These are phyloP conservation scores for Cotesia chilonis DNA, from an alignment of 1,140 invertebrate species.

Conservation along the genomic window DNA sequence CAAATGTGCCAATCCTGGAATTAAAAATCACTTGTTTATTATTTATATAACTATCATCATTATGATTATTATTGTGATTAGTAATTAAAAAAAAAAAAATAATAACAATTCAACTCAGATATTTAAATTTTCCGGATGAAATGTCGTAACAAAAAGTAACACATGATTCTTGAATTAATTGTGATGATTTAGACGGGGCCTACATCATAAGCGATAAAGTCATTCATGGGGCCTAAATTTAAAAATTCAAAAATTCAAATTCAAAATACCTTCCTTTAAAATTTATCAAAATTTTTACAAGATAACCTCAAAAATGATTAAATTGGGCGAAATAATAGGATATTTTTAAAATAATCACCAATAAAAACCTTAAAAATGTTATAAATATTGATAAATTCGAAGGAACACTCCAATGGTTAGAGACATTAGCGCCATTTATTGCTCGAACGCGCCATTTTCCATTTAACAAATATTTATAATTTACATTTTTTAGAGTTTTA, in stretches of 20 bases:
- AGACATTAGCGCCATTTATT: slow-evolving; percentile 65
- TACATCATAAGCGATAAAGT: slow-evolving; percentile 25
- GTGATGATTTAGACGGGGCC: slow-evolving; percentile 1
- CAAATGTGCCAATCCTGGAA: too few species aligned
- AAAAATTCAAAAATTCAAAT: slow-evolving; percentile 65
- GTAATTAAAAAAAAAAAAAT: too few species aligned
- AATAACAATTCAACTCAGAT: too few species aligned
- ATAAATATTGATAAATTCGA: slow-evolving; percentile 52
- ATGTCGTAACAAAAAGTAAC: neutral
- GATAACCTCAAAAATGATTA: neutral
- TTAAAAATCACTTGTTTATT: too few species aligned
- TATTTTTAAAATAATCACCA: slow-evolving; percentile 14
- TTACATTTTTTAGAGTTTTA: neutral
- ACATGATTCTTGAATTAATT: neutral
- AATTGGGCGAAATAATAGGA: neutral
- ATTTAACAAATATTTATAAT: slow-evolving; percentile 45
- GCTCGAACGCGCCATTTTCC: slow-evolving; percentile 66
- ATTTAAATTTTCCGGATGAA: too few species aligned
- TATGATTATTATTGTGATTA: too few species aligned
- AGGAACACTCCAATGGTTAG: slow-evolving; percentile 44
- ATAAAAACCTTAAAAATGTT: slow-evolving; percentile 45
- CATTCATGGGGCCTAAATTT: slow-evolving; percentile 50
- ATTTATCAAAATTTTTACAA: neutral
- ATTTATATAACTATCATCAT: too few species aligned
- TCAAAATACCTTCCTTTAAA: slow-evolving; percentile 19